Conservation (phyloP, 1,140 invertebrate genomes). For the Daktulosphaira vitifoliae region DNA sequence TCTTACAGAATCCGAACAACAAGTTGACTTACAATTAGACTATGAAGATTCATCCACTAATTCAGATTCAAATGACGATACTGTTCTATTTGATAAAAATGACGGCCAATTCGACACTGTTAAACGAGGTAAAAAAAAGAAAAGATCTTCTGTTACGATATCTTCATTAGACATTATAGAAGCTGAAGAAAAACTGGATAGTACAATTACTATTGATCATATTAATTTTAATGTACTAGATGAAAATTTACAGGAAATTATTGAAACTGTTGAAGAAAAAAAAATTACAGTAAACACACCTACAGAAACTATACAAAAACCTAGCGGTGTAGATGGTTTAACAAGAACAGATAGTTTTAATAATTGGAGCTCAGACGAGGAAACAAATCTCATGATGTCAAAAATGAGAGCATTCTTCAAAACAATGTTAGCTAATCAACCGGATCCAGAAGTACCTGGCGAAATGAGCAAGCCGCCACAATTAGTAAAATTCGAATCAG, state of each 20-base stretch:
- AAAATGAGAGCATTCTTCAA: constrained; percentile 88
- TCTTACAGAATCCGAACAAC: constrained; percentile 46
- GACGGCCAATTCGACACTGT: constrained; percentile 72
- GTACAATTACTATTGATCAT: constrained; percentile 44
- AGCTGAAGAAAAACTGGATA: constrained; percentile 44
- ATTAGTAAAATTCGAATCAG: constrained; percentile 76
- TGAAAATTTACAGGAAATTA: constrained; percentile 46
- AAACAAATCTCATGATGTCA: constrained; percentile 89
- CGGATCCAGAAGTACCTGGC: constrained; percentile 35
- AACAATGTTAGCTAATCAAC: constrained; percentile 60
- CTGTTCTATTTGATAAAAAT: constrained; percentile 52
- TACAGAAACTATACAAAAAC: constrained; percentile 48
- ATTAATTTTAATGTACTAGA: constrained; percentile 49
- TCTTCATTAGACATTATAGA: constrained; percentile 40
- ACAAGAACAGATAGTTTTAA: constrained; percentile 81
- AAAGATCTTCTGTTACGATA: constrained; percentile 44
- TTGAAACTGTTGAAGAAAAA: constrained; percentile 40
- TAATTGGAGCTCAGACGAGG: constrained; percentile 86
- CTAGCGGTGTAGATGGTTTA: constrained; percentile 48
- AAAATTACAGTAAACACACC: constrained; percentile 40
- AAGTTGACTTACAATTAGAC: constrained; percentile 47
- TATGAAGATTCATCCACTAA: constrained; percentile 65
- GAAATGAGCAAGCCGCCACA: constrained; percentile 60
- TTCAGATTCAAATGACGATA: constrained; percentile 66
- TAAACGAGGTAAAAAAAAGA: constrained; percentile 67